phyloP scores from a whole-genome alignment of 2,888 invertebrate genomes.

The Leistus spinibarbis region DNA sequence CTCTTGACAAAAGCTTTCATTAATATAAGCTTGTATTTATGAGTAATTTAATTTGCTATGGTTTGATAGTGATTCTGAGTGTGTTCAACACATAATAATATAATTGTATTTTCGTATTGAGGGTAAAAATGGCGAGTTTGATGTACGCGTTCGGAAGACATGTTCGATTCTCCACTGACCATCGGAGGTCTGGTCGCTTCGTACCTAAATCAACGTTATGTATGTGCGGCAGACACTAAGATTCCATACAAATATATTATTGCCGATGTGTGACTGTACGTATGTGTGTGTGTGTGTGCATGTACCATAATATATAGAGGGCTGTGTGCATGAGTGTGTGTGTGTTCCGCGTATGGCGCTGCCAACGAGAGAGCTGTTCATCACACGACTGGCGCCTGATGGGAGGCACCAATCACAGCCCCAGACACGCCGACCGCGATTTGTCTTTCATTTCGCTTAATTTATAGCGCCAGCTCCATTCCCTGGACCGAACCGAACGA shows the following conservation, averaged over 20 bases:
- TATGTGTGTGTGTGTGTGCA: neutral
- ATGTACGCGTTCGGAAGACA: neutral
- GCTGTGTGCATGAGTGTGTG: neutral
- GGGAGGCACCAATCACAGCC: constrained; percentile 43
- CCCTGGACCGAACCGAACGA: constrained; percentile 16
- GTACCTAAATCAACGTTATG: neutral
- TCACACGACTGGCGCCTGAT: constrained; percentile 43
- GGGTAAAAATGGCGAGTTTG: neutral
- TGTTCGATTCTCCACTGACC: neutral
- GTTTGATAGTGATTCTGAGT: too few species aligned
- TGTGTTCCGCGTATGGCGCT: neutral
- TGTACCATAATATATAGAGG: too few species aligned
- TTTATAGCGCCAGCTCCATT: constrained; percentile 44
- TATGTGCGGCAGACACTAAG: neutral
- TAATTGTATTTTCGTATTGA: neutral
- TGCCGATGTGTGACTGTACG: neutral
- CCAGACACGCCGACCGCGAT: constrained; percentile 40
- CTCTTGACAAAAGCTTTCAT: too few species aligned
- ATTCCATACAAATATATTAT: neutral
- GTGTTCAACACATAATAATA: too few species aligned
- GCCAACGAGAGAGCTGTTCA: constrained; percentile 35
- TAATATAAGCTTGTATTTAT: too few species aligned
- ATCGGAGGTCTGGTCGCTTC: neutral
- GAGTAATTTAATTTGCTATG: too few species aligned
- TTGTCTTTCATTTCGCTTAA: constrained; percentile 47